Evolutionary conservation across 1,140 invertebrate genomes (phyloP).

Genomic region (Choristoneura fumiferana): DNA sequence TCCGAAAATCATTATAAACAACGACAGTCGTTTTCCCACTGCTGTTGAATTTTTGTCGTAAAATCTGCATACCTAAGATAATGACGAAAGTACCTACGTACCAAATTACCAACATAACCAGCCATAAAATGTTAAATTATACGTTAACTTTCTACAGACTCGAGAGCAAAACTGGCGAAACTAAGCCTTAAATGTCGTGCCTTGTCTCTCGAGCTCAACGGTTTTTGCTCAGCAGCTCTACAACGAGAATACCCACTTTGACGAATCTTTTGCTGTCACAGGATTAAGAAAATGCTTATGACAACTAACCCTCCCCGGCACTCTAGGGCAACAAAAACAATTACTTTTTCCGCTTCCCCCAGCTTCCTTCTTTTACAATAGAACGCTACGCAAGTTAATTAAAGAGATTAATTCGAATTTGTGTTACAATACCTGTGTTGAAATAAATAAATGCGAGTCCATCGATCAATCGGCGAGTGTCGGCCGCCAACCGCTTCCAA

Average conservation of each 20-base stretch:
- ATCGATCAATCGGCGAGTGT: conserved; percentile 27
- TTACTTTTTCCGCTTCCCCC: neutral
- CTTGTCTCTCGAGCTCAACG: neutral
- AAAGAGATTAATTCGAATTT: conserved; percentile 21
- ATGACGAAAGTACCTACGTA: neutral
- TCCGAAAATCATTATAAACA: conserved; percentile 1
- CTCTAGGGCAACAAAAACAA: neutral
- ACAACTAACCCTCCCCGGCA: neutral
- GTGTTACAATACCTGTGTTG: conserved; percentile 32
- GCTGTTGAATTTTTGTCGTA: conserved; percentile 12
- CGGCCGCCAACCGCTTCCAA: conserved; percentile 21
- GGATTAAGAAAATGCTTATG: conserved; percentile 1
- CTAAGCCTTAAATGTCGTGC: neutral
- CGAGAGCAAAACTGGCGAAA: no score
- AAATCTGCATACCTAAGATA: conserved; percentile 10
- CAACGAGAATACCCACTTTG: neutral
- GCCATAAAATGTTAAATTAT: neutral
- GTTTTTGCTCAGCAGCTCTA: neutral
- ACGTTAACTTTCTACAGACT: neutral
- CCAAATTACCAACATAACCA: conserved; percentile 13
- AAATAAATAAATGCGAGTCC: conserved; percentile 24
- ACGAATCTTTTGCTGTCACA: conserved; percentile 4
- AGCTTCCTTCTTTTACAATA: neutral
- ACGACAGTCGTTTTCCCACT: neutral
- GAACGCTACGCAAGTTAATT: neutral